Evolutionary conservation across 2,888 invertebrate species (phyloP), one percentile per base, ranked within the genome.

Genomic region (Acleris sparsana): DNA sequence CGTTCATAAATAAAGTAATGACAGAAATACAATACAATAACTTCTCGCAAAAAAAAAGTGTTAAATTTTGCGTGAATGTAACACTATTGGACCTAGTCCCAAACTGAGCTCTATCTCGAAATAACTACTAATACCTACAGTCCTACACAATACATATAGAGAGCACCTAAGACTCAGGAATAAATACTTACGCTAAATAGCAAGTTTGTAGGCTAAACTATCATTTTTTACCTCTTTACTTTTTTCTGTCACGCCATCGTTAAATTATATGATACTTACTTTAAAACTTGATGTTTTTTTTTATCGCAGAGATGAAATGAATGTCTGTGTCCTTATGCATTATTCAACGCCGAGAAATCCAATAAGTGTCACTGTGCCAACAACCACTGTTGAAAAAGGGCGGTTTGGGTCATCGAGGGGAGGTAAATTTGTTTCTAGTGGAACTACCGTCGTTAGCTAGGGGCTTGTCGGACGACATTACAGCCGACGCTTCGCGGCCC

Each of bases 351-450:
- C 63, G 70, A 73, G 79, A 78, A 75, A 76, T 77, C 77, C 80
- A 86, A 85, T 86, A 86, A 84, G 78, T 83, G 85, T 80, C 83
- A 78, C 77, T 68, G 75, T 79, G 82, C 83, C 80, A 79, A 84
- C 83, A 81, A 73, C 72, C 72, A 72, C 75, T 75, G 75, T 75
- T 76, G 73, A 77, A 82, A 80, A 79, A 75, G 78, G 73, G 58
- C 69, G 67, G 53, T 72, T 71, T 68, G 70, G 66, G 61, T 29
- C 57, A 66, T 57, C 52, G 57, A 66, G 61, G 52, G 66, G 65
- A 66, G 46, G 62, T 65, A 65, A 65, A 61, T 62, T 66, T 66
- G 61, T 66, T 62, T 66, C 61, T 51, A 62, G 61, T 57, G 61
- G 52, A 66, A 66, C 66, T 66, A 57, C 61, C 57, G 52, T 52